Evolutionary conservation across 2,797 vertebrate species (phyloP).

Genomic region (Amblyopsis hoosieri): DNA sequence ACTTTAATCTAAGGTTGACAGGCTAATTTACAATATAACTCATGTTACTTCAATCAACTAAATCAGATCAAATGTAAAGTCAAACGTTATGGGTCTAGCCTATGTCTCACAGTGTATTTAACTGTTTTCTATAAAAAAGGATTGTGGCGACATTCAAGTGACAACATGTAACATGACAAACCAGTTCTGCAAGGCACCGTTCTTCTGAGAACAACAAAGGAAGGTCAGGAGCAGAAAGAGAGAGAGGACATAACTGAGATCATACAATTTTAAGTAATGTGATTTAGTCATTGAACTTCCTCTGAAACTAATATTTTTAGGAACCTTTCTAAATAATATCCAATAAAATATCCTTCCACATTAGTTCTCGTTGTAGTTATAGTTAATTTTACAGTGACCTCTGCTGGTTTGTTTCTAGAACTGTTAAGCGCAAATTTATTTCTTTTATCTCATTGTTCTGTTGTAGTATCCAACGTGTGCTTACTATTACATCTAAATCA

Average conservation of each 20-base stretch:
- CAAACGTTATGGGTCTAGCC: not conserved
- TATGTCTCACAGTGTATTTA: too few species aligned
- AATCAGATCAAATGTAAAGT: not conserved
- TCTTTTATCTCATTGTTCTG: too few species aligned
- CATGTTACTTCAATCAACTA: too few species aligned
- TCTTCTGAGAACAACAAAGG: not conserved
- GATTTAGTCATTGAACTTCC: not conserved
- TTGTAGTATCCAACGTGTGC: not conserved
- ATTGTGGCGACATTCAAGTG: too few species aligned
- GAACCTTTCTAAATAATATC: too few species aligned
- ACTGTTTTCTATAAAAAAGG: too few species aligned
- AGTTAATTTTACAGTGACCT: constrained; percentile 10
- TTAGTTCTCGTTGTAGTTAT: not conserved
- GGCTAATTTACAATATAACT: too few species aligned
- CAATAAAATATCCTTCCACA: not conserved
- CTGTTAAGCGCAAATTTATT: not conserved
- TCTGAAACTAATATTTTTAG: not conserved
- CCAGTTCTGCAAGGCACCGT: constrained; percentile 30
- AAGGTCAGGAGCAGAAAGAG: not conserved
- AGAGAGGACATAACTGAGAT: not conserved
- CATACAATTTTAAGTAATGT: not conserved
- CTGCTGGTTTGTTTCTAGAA: constrained; percentile 36
- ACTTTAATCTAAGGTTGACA: too few species aligned
- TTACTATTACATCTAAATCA: not conserved
- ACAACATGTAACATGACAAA: constrained; percentile 35